These are phyloP conservation scores for Okapia johnstoni DNA, from an alignment of 2,113 vertebrate genomes.

Conservation along the genomic window DNA sequence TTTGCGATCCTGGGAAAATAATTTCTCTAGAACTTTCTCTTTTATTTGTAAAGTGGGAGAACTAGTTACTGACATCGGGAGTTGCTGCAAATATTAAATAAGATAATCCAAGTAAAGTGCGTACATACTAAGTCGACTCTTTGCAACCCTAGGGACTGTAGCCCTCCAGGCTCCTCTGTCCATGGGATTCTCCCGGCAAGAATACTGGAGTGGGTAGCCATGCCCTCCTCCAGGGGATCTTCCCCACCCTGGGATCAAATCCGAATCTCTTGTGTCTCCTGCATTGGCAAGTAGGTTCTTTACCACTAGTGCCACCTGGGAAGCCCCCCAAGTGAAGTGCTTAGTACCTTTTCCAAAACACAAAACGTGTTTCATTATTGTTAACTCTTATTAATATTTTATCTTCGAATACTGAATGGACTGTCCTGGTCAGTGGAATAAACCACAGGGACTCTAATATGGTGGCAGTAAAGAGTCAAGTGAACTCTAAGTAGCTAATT, in stretches of 20 bases:
- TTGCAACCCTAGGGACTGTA: neutral
- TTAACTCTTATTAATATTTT: neutral
- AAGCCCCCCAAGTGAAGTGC: neutral
- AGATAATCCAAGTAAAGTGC: neutral
- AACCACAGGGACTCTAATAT: neutral
- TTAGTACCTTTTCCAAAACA: neutral
- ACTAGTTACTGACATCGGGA: neutral
- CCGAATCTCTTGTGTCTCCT: neutral
- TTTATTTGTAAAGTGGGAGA: neutral
- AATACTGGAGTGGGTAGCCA: neutral
- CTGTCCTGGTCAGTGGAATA: neutral
- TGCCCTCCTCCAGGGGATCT: neutral
- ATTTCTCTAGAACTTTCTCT: neutral
- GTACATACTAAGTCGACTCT: neutral
- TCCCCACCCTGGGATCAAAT: neutral
- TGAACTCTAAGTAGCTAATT: neutral
- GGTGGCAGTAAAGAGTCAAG: neutral
- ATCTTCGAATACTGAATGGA: neutral
- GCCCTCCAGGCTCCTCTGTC: neutral
- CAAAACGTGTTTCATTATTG: neutral
- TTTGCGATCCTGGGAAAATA: neutral
- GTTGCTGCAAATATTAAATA: neutral
- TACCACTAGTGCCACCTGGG: neutral
- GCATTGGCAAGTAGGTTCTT: neutral
- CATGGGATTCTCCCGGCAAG: neutral